Base-by-base conservation (phyloP, 1,140 invertebrate genomes). In the Drosophila sturtevanti region DNA sequence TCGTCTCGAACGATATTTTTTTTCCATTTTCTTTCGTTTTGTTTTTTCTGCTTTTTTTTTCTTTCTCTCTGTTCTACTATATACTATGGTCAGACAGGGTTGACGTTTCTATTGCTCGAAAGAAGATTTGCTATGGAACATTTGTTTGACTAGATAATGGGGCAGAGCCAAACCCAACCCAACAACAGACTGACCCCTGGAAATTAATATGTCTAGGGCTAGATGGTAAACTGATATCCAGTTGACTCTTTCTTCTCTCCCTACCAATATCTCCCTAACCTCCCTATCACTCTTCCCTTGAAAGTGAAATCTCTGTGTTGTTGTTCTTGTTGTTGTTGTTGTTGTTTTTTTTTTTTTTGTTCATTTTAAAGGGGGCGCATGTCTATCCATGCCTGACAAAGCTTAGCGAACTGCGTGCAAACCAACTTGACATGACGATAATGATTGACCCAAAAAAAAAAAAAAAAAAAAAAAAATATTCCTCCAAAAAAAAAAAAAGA, bases 101-200 rank as follows among this genome's bases (percentile, higher is more conserved):
- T 76, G 73, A 76, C 74, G 73, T 77, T 77, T 77, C 74, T 77
- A 77, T 77, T 77, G 73, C 76, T 18, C 16, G 35, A 10, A 9
- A 72, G 14, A 11, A 77, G 77, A 77, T 82, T 77, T 62, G 81
- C 77, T 55, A 48, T 37, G 64, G 41, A 87, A 72, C 79, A 87
- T 89, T 87, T 87, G 82, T 89, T 87, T 87, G 82, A 87, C 76
- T 67, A 71, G 84, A 87, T 87, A 87, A 87, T 87, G 82, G 82
- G 48, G 65, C 74, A 67, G 55, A 68, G 69, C 72, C 58, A 68
- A 56, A 31, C 27, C 60, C 58, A 37, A 55, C 37, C 22, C 7
- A 48, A 10, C n/a, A 38, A 18, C 21, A 34, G 67, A 64, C 58
- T 85, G 82, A 87, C 82, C 82, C 75, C 63, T 73, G 72, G 51